Conservation (phyloP, 2,113 vertebrate species). For the Cyprinodon tularosa region DNA sequence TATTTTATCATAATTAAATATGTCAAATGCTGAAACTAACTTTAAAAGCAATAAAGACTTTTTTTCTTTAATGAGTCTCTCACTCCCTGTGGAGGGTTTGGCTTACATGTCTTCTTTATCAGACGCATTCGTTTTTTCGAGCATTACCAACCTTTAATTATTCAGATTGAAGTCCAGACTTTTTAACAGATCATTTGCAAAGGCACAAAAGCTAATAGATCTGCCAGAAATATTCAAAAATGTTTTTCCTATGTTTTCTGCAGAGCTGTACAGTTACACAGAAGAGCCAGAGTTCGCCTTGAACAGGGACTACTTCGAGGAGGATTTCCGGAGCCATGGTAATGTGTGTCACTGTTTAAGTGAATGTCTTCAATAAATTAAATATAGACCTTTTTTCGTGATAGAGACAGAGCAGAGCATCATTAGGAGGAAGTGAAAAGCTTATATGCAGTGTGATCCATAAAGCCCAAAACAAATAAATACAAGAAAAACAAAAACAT, state of each 20-base stretch:
- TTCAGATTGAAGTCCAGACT: not conserved
- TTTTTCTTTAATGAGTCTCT: not conserved
- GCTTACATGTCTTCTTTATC: not conserved
- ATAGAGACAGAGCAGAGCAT: not conserved
- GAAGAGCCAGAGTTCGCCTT: constrained; percentile 91
- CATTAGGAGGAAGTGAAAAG: not conserved
- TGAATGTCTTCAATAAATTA: not conserved
- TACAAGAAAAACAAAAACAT: not conserved
- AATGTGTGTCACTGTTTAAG: constrained; percentile 6
- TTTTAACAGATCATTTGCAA: not conserved
- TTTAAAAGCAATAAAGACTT: not conserved
- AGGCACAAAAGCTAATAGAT: not conserved
- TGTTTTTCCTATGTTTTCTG: not conserved
- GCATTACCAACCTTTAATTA: not conserved
- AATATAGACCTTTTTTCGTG: not conserved
- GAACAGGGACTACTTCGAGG: constrained; percentile 93
- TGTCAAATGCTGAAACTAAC: not conserved
- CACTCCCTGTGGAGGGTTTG: not conserved
- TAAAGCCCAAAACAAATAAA: too few relatives aligned
- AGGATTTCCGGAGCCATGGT: constrained; percentile 93
- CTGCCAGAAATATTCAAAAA: not conserved
- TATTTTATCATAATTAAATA: not conserved
- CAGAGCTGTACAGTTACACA: constrained; percentile 98
- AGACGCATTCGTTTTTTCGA: not conserved
- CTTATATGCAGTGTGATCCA: too few relatives aligned